These are phyloP conservation scores for Chauna torquata DNA, from an alignment of 2,113 vertebrate species.

Conservation along the genomic window DNA sequence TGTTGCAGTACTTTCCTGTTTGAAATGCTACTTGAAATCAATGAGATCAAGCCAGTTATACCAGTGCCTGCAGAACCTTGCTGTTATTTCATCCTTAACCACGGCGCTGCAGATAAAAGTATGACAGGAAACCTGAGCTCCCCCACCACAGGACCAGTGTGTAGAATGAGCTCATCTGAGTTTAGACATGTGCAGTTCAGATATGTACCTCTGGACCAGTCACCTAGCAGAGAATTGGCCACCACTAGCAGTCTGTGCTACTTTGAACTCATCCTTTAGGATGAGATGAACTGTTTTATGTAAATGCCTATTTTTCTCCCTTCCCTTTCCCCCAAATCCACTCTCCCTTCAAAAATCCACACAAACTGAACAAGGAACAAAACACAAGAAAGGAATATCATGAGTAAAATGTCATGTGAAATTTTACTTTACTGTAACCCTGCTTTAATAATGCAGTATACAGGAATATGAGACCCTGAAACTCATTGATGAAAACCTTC, in stretches of 20 bases:
- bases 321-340: not conserved
- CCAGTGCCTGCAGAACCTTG: not conserved
- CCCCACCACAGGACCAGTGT: rapidly evolving
- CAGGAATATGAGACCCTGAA: not conserved
- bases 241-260: rapidly evolving
- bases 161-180: not conserved
- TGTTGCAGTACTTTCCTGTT: not conserved
- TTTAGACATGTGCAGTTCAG: not conserved
- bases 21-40: not conserved
- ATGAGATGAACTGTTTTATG: not conserved
- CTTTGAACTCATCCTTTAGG: not conserved
- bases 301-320: not conserved
- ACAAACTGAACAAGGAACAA: not conserved
- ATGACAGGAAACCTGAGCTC: not conserved
- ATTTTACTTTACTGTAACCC: not conserved
- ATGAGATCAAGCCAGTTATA: rapidly evolving
- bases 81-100: not conserved
- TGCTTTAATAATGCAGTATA: not conserved
- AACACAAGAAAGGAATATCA: not conserved
- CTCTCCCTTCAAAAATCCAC: not conserved
- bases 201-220: not conserved
- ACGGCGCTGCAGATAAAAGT: rapidly evolving
- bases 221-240: not conserved
- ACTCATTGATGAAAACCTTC: not conserved
- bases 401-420: not conserved